phyloP scores from a whole-genome alignment of 2,888 invertebrate species.

The Bhutanitis thaidina region DNA sequence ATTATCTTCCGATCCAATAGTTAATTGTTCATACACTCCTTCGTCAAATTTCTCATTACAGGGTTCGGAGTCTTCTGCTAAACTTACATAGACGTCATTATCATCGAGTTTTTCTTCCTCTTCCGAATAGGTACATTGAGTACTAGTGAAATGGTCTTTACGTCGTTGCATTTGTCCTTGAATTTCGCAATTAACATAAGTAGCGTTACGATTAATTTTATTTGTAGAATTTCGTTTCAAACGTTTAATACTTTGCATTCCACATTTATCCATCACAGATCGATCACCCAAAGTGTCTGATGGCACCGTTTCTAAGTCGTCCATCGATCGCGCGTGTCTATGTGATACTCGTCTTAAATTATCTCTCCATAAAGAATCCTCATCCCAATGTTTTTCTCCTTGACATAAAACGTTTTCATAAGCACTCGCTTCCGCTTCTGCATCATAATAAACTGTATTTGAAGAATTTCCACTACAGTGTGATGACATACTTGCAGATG shows the following conservation, averaged over 20 bases:
- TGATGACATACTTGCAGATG: slow-evolving; percentile 72
- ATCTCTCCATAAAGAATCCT: slow-evolving; percentile 90
- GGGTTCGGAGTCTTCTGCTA: slow-evolving; percentile 53
- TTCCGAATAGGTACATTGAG: slow-evolving; percentile 38
- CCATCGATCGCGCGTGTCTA: slow-evolving; percentile 89
- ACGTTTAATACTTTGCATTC: slow-evolving; percentile 67
- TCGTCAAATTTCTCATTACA: slow-evolving; percentile 62
- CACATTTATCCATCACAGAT: slow-evolving; percentile 47
- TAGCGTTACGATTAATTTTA: slow-evolving; percentile 85
- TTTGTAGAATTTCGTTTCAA: slow-evolving; percentile 51
- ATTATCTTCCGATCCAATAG: slow-evolving; percentile 56
- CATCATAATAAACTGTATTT: slow-evolving; percentile 71
- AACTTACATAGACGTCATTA: slow-evolving; percentile 75
- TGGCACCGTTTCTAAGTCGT: slow-evolving; percentile 84
- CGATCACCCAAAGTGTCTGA: slow-evolving; percentile 40
- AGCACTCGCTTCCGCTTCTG: slow-evolving; percentile 63
- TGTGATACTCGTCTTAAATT: slow-evolving; percentile 88
- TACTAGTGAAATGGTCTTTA: slow-evolving; percentile 38
- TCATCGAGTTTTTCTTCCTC: slow-evolving; percentile 61
- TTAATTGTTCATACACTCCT: slow-evolving; percentile 78
- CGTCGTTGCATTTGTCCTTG: slow-evolving; percentile 68
- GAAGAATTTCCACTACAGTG: slow-evolving; percentile 73
- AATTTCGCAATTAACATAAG: slow-evolving; percentile 88
- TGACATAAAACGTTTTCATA: slow-evolving; percentile 73
- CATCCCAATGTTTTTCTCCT: slow-evolving; percentile 90